Percentiles rank a stretch among this genome's conserved stretches.
phyloP scores from a whole-genome alignment of 2,113 vertebrate species.

The Rhynchomys soricoides region DNA sequence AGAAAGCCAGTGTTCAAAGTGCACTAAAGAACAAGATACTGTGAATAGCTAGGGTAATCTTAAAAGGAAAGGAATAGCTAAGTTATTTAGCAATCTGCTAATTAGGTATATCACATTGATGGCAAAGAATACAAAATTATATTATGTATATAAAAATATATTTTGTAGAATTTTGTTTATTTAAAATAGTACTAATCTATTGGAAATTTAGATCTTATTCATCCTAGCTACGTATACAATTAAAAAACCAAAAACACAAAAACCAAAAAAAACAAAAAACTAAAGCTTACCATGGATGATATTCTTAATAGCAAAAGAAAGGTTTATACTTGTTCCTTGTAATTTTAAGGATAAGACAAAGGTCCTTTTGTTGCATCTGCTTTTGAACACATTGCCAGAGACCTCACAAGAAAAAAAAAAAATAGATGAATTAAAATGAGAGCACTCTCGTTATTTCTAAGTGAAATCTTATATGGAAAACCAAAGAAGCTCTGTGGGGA shows the following conservation, averaged over 20 bases:
- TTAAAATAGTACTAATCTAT: neutral
- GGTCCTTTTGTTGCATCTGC: neutral
- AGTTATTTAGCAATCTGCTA: neutral
- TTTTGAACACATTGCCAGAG: neutral
- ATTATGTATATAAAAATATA: neutral
- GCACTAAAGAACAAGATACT: neutral
- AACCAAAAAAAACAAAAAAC: too few species aligned
- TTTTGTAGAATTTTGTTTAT: neutral
- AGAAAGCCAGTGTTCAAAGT: neutral
- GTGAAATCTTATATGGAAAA: slow-evolving; percentile 1
- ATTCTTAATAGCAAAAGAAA: neutral
- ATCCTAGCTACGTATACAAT: neutral
- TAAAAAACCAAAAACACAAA: too few species aligned
- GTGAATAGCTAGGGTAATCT: neutral
- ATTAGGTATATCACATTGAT: neutral
- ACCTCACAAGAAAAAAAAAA: neutral
- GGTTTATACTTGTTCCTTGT: neutral
- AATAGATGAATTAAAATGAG: neutral
- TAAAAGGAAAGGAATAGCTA: neutral
- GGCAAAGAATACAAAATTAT: neutral
- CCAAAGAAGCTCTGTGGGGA: neutral
- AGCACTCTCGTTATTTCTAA: neutral
- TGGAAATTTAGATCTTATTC: neutral
- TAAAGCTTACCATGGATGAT: neutral
- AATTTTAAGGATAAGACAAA: neutral